These are phyloP conservation scores for Gracilinanus agilis DNA, from an alignment of 2,113 vertebrate species.

Conservation along the genomic window DNA sequence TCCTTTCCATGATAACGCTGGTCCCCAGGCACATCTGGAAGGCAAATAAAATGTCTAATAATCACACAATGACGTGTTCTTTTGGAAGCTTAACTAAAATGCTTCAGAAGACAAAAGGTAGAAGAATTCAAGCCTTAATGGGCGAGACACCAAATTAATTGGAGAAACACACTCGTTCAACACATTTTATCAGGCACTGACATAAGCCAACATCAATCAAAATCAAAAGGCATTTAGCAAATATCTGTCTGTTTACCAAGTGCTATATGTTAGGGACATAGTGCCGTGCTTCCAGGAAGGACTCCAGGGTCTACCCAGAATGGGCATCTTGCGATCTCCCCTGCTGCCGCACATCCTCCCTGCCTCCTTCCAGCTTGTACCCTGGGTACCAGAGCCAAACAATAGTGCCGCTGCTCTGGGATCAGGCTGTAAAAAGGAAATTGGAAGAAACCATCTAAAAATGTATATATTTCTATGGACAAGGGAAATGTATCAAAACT, in stretches of 20 bases:
- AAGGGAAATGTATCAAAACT: no score
- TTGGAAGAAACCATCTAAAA: no score
- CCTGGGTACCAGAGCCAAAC: no score
- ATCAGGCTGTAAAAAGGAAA: no score
- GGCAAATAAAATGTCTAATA: constrained; percentile 49
- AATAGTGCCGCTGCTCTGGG: no score
- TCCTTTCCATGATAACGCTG: constrained; percentile 92
- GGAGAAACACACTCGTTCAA: not conserved
- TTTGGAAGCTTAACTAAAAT: not conserved
- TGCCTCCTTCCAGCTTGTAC: no score
- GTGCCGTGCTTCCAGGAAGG: not conserved
- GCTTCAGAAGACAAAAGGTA: not conserved
- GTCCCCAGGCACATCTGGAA: constrained; percentile 89
- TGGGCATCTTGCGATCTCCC: no score
- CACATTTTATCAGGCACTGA: no score
- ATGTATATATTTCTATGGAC: no score
- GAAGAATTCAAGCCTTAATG: not conserved
- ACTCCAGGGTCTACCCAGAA: not conserved
- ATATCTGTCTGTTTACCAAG: not conserved
- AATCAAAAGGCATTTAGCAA: not conserved
- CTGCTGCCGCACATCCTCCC: no score
- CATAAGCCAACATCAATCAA: not conserved
- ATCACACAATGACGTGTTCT: not conserved
- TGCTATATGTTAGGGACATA: not conserved
- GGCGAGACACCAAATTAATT: not conserved